Percentiles rank a stretch among this genome's conserved stretches.
Evolutionary conservation across 2,888 invertebrate species (phyloP).

Genomic region (Eupithecia insigniata): DNA sequence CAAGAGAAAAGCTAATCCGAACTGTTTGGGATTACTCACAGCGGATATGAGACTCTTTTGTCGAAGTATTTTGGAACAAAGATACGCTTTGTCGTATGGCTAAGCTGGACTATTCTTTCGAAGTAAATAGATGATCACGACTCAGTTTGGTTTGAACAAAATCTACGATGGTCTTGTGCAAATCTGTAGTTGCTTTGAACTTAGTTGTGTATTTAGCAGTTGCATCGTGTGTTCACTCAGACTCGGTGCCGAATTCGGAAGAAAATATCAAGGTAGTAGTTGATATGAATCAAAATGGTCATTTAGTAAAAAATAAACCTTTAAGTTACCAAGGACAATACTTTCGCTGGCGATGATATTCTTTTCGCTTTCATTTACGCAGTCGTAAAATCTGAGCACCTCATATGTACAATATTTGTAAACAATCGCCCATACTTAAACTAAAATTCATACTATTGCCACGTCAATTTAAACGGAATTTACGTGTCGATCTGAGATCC

Average conservation of each 20-base stretch:
- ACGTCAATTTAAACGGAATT: too few species aligned
- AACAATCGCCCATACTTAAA: too few species aligned
- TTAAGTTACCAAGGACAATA: too few species aligned
- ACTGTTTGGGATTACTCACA: constrained; percentile 51
- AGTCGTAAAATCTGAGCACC: too few species aligned
- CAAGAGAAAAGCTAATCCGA: constrained; percentile 48
- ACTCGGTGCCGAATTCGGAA: neutral
- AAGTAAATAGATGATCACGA: constrained; percentile 7
- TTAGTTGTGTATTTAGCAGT: neutral
- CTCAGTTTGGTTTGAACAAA: neutral
- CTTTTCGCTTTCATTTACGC: too few species aligned
- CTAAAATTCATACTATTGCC: too few species aligned
- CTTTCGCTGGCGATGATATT: too few species aligned
- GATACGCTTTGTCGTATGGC: constrained; percentile 19
- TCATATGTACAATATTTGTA: too few species aligned
- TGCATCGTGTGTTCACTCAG: neutral
- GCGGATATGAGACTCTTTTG: constrained; percentile 50
- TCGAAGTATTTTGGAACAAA: constrained; percentile 21
- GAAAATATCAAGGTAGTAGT: neutral
- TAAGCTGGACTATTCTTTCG: constrained; percentile 10
- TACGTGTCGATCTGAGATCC: too few species aligned
- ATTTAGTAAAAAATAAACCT: neutral
- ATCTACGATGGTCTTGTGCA: neutral
- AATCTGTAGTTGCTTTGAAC: neutral
- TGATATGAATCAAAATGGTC: neutral